Conservation (phyloP, 2,113 vertebrate genomes). For the Grammomys surdaster region DNA sequence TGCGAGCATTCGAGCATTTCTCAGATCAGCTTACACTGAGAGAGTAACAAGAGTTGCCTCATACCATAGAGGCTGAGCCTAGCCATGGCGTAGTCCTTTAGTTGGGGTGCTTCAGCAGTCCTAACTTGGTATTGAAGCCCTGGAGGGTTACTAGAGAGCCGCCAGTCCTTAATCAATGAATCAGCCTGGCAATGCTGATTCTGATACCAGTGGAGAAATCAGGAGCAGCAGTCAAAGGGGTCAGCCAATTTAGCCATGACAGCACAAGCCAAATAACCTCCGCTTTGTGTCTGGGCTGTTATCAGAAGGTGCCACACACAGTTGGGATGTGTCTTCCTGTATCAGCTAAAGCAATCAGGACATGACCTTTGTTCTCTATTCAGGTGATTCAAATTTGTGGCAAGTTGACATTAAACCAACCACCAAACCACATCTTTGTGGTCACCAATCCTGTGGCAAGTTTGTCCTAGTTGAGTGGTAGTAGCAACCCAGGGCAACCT, state of each 20-base stretch:
- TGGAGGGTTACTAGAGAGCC: not conserved
- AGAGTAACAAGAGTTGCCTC: not conserved
- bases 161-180: not conserved
- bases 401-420: not conserved
- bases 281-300: not conserved
- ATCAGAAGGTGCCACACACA: not conserved
- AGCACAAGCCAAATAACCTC: not conserved
- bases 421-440: not conserved
- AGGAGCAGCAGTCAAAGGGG: not conserved
- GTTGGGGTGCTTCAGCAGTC: not conserved
- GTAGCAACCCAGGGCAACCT: not conserved
- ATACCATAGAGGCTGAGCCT: not conserved
- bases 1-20: too few relatives aligned
- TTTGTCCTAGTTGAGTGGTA: not conserved
- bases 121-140: not conserved
- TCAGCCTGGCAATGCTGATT: not conserved
- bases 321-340: not conserved
- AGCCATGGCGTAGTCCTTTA: not conserved
- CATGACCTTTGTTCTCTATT: not conserved
- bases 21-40: not conserved
- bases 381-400: not conserved
- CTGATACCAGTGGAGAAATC: not conserved
- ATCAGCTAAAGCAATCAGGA: not conserved
- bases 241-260: not conserved
- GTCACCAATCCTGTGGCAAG: not conserved